A percentile compares a stretch with the other conserved stretches of the same genome.
phyloP scores from a whole-genome alignment of 1,140 invertebrate genomes.

The Leptestheria dahalacensis region DNA sequence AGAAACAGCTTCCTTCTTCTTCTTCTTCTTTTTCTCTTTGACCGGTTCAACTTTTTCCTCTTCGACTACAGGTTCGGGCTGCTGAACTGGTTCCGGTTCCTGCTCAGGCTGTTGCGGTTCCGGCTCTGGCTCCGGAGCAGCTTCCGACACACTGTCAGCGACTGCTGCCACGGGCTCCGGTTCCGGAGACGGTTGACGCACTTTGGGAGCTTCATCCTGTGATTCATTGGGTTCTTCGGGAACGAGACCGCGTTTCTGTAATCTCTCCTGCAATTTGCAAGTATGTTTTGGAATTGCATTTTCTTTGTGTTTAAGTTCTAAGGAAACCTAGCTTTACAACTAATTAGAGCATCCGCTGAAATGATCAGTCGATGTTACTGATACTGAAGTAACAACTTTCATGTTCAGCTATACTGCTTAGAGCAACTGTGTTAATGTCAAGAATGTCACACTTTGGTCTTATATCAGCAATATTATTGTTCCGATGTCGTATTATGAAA shows the following conservation, averaged over 20 bases:
- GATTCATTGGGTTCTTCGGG: not conserved
- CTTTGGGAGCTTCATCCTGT: not conserved
- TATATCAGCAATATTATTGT: too few relatives aligned
- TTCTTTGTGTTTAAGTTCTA: too few relatives aligned
- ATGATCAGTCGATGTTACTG: too few relatives aligned
- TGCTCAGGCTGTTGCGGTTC: not conserved
- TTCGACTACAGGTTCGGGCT: not conserved
- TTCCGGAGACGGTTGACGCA: not conserved
- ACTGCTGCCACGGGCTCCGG: not conserved
- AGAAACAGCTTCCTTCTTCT: not conserved
- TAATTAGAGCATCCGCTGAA: too few relatives aligned
- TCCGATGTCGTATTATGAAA: too few relatives aligned
- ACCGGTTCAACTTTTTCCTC: not conserved
- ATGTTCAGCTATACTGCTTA: too few relatives aligned
- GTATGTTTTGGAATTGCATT: not conserved
- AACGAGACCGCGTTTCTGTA: not conserved
- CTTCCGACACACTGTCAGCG: not conserved
- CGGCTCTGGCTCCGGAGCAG: not conserved
- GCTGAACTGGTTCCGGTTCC: too few relatives aligned
- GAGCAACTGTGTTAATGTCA: too few relatives aligned
- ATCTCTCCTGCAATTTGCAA: not conserved
- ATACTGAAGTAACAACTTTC: too few relatives aligned
- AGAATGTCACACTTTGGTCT: too few relatives aligned
- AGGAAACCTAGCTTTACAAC: too few relatives aligned
- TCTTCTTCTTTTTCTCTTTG: not conserved